These are phyloP conservation scores for Pelecanus crispus DNA, from an alignment of 2,113 vertebrate species.

Conservation along the genomic window DNA sequence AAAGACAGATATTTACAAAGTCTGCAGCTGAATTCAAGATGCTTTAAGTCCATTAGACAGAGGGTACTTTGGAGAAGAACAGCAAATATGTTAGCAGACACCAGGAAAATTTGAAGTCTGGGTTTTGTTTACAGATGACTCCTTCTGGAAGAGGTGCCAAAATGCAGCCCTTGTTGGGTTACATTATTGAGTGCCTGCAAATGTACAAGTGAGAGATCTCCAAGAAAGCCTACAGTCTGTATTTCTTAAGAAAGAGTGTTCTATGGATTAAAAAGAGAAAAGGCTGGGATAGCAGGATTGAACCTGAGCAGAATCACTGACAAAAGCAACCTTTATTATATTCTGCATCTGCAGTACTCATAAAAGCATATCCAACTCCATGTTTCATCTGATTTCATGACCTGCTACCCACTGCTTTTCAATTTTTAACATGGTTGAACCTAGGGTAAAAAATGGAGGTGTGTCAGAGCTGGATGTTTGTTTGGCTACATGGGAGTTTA, in stretches of 20 bases:
- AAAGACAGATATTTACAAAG: not conserved
- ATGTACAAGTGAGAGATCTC: not conserved
- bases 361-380: not conserved
- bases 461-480: not conserved
- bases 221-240: not conserved
- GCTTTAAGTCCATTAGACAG: not conserved
- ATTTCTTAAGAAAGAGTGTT: not conserved
- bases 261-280: not conserved
- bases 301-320: not conserved
- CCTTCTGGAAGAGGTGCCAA: not conserved
- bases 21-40: not conserved
- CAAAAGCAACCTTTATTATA: not conserved
- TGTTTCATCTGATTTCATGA: not conserved
- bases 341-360: not conserved
- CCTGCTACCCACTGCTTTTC: not conserved
- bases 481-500: not conserved
- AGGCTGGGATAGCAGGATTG: not conserved
- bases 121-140: not conserved
- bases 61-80: not conserved
- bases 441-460: not conserved
- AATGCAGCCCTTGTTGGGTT: not conserved
- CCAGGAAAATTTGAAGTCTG: not conserved
- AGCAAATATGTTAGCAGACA: not conserved
- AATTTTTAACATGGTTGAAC: not conserved
- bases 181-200: not conserved